phyloP scores from a whole-genome alignment of 1,140 invertebrate genomes.

The Dendrolimus punctatus region DNA sequence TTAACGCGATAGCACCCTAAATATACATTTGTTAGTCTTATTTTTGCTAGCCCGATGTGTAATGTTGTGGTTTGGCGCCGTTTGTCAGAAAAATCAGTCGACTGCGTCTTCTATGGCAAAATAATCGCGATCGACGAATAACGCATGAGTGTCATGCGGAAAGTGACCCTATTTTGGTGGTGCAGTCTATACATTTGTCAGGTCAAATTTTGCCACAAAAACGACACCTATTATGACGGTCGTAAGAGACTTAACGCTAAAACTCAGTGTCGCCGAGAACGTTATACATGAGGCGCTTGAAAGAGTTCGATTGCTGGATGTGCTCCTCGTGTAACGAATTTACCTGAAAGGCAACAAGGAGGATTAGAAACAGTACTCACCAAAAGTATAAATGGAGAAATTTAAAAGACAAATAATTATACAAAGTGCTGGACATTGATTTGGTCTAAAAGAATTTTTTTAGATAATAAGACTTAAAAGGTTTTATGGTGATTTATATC shows the following conservation, averaged over 20 bases:
- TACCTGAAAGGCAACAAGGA: constrained; percentile 61
- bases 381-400: too few relatives aligned
- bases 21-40: constrained; percentile 65
- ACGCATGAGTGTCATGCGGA: constrained; percentile 2
- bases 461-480: too few relatives aligned
- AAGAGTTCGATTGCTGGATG: constrained; percentile 92
- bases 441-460: too few relatives aligned
- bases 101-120: constrained; percentile 5
- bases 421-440: too few relatives aligned
- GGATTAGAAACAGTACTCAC: not conserved
- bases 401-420: too few relatives aligned
- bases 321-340: constrained; percentile 78
- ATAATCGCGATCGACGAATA: constrained; percentile 1
- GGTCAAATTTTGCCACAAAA: constrained; percentile 8
- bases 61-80: constrained; percentile 24
- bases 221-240: constrained; percentile 4
- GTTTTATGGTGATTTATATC: too few relatives aligned
- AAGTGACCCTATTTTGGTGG: constrained; percentile 1
- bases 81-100: constrained; percentile 25
- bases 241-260: constrained; percentile 40
- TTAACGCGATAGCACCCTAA: constrained; percentile 41
- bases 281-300: constrained; percentile 93
- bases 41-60: constrained; percentile 38
- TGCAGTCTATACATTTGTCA: not conserved
- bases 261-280: constrained; percentile 86